Evolutionary conservation across 2,888 invertebrate genomes (phyloP), one percentile per base, ranked within the genome.

Genomic region (Heliconius sara): DNA sequence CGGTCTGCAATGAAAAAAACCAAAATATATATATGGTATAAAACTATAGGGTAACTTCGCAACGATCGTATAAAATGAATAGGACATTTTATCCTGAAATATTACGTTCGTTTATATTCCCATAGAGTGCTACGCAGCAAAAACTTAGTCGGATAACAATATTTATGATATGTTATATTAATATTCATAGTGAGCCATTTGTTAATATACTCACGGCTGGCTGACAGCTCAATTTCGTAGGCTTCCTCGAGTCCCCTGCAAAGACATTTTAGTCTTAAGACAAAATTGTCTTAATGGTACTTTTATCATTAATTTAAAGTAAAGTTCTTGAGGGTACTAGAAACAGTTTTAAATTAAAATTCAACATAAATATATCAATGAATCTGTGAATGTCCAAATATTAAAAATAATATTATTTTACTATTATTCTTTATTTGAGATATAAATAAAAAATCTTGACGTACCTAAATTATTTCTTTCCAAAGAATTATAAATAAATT

Each of bases 171-270:
- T 78, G 75, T 79, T 73, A 65, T 92, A 94, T 94, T 94, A 94
- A 93, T 94, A 94, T 94, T 93, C 94, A 94, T 94, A 91, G 91
- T 83, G 80, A 85, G 87, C 90, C 91, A 93, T 94, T 94, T 93
- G 91, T 94, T 94, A 93, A 93, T 93, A 91, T 87, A 90, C 89
- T 89, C 89, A 88, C 86, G 86, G 87, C 88, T 87, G 86, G 87
- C 88, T 91, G 94, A 94, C 94, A 94, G 93, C 91, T 94, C 92
- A 93, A 94, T 94, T 92, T 93, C 88, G 91, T 88, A 74, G 79
- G 13, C 76, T 77, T 67, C 43, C 66, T 25, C n/a, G 27, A 75
- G 22, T 75, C 12, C 47, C 47, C 67, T 57, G 77, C 79, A 27
- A 16, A 77, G 68, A 78, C 74, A 70, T 60, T 47, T 67, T n/a